These are phyloP conservation scores for Ptychochromis oligacanthus DNA, from an alignment of 2,113 vertebrate genomes.

Conservation along the genomic window DNA sequence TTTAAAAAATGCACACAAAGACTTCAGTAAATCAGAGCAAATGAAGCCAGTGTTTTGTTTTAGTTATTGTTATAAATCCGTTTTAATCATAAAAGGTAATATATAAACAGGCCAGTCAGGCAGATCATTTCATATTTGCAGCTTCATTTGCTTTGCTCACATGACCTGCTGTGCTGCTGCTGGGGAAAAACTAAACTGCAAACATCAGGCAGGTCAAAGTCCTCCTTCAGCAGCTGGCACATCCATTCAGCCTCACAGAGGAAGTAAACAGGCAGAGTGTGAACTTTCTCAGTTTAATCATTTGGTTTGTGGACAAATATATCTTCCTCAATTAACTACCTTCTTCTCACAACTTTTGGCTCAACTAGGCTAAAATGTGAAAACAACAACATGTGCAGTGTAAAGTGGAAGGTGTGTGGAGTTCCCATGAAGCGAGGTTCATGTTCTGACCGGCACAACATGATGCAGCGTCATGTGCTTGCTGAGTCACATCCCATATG, in stretches of 20 bases:
- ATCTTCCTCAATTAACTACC: neutral
- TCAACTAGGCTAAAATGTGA: neutral
- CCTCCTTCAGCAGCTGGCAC: neutral
- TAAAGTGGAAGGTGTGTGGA: neutral
- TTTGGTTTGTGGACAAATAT: neutral
- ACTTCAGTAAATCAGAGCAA: neutral
- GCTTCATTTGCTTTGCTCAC: neutral
- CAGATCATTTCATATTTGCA: neutral
- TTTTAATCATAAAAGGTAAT: neutral
- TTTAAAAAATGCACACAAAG: neutral
- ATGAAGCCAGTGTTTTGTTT: neutral
- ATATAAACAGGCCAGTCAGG: neutral
- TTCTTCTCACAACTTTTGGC: neutral
- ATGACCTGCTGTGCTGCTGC: neutral
- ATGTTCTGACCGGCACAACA: neutral
- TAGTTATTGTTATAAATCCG: no score
- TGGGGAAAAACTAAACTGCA: neutral
- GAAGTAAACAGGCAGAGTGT: neutral
- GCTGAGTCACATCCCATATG: conserved; percentile 57
- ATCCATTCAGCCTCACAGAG: neutral
- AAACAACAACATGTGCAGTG: neutral
- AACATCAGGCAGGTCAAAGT: conserved; percentile 45
- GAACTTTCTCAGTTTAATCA: no score
- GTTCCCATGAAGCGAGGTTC: neutral
- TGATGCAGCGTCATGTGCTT: conserved; percentile 61